phyloP scores from a whole-genome alignment of 2,113 vertebrate genomes.

The Neoarius graeffei region DNA sequence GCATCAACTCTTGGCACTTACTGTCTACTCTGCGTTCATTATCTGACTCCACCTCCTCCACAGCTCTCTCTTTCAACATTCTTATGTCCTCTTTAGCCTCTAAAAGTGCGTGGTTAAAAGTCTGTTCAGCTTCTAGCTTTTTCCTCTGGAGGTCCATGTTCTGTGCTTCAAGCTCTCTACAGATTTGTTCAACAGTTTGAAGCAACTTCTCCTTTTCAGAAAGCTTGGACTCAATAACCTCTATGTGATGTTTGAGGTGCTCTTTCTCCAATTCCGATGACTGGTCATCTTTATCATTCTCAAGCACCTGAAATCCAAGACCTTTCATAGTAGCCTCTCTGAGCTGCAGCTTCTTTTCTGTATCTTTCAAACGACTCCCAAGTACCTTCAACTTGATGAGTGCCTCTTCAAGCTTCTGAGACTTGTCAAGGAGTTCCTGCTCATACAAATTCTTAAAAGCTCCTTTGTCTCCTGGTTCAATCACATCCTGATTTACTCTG shows the following conservation, averaged over 20 bases:
- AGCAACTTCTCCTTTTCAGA: slow-evolving; percentile 62
- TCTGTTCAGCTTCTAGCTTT: slow-evolving; percentile 59
- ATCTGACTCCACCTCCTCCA: slow-evolving; percentile 47
- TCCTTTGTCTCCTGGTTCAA: slow-evolving; percentile 66
- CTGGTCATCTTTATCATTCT: slow-evolving; percentile 57
- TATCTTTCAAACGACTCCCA: slow-evolving; percentile 72
- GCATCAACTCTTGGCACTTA: slow-evolving; percentile 41
- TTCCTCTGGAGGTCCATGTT: slow-evolving; percentile 61
- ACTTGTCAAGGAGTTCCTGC: slow-evolving; percentile 73
- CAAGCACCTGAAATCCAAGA: slow-evolving; percentile 69
- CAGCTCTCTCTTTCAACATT: slow-evolving; percentile 54
- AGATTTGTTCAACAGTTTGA: slow-evolving; percentile 56
- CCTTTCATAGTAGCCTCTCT: slow-evolving; percentile 77
- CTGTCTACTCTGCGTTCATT: slow-evolving; percentile 43
- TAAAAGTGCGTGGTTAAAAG: slow-evolving; percentile 53
- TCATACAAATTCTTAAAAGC: slow-evolving; percentile 72
- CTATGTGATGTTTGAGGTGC: slow-evolving; percentile 60
- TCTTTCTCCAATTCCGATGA: slow-evolving; percentile 58
- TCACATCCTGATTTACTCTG: slow-evolving; percentile 65
- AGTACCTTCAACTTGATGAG: slow-evolving; percentile 72
- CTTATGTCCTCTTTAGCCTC: slow-evolving; percentile 63
- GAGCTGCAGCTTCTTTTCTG: slow-evolving; percentile 75
- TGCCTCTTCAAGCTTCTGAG: slow-evolving; percentile 74
- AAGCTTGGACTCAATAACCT: slow-evolving; percentile 63
- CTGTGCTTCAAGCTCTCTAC: slow-evolving; percentile 62